Conservation (phyloP, 2,113 vertebrate genomes). For the Leptocoma aspasia region DNA sequence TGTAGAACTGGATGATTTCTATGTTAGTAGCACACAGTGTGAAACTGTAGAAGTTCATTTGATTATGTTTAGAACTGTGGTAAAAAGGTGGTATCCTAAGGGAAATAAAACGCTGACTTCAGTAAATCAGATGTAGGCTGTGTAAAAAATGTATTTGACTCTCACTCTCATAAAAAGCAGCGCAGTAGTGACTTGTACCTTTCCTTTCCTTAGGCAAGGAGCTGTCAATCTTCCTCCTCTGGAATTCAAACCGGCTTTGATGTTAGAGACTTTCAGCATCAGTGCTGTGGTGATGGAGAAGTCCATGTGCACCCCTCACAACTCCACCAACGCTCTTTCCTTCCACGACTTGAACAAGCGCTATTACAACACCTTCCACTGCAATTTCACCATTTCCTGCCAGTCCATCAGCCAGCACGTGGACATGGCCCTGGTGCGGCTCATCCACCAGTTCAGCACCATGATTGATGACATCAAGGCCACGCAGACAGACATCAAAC, state of each 20-base stretch:
- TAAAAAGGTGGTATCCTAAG: background rate
- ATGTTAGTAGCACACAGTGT: background rate
- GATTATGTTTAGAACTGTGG: background rate
- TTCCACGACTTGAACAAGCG: slow-evolving; percentile 95
- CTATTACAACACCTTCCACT: slow-evolving; percentile 94
- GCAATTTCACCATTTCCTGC: slow-evolving; percentile 94
- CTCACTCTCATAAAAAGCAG: background rate
- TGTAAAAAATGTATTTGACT: background rate
- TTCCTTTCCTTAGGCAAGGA: slow-evolving; percentile 80
- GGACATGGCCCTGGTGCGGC: slow-evolving; percentile 96
- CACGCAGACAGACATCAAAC: slow-evolving; percentile 96
- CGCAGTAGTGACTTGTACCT: background rate
- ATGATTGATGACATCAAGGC: slow-evolving; percentile 99
- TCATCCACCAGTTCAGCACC: slow-evolving; percentile 98
- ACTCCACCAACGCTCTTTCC: slow-evolving; percentile 82
- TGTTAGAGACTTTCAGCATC: slow-evolving; percentile 96
- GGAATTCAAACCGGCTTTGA: slow-evolving; percentile 94
- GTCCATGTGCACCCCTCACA: slow-evolving; percentile 83
- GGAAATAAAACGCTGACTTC: background rate
- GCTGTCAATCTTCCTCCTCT: slow-evolving; percentile 88
- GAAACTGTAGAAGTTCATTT: background rate
- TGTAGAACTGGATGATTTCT: background rate
- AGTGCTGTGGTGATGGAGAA: slow-evolving; percentile 96
- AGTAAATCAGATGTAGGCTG: background rate
- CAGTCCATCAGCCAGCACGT: slow-evolving; percentile 98